These are phyloP conservation scores for Corythornis cristatus DNA, from an alignment of 2,113 vertebrate species.

Conservation along the genomic window DNA sequence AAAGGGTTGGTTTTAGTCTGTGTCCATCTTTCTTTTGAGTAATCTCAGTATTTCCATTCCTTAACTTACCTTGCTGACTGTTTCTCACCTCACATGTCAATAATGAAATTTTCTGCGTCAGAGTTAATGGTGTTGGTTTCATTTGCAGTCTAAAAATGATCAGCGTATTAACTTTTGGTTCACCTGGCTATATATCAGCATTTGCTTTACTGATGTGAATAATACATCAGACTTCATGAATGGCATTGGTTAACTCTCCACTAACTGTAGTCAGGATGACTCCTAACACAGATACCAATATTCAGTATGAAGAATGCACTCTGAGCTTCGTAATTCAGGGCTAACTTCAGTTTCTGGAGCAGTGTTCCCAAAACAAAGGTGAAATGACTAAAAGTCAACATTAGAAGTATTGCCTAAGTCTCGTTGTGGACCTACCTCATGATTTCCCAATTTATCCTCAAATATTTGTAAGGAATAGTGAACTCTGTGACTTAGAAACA, in stretches of 20 bases:
- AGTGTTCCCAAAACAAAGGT: not conserved
- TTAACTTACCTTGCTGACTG: not conserved
- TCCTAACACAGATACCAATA: not conserved
- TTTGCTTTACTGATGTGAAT: not conserved
- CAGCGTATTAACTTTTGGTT: not conserved
- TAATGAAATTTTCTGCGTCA: not conserved
- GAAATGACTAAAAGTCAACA: not conserved
- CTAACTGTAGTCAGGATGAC: not conserved
- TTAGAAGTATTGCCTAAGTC: not conserved
- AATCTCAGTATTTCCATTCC: not conserved
- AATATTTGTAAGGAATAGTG: slow-evolving; percentile 12
- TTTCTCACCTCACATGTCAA: not conserved
- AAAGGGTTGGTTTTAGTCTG: not conserved
- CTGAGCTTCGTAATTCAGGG: not conserved
- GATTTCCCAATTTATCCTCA: slow-evolving; percentile 15
- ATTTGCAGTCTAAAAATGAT: not conserved
- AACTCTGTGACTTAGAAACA: not conserved
- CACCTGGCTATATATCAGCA: not conserved
- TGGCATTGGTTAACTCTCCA: not conserved
- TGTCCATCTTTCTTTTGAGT: not conserved
- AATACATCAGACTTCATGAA: not conserved
- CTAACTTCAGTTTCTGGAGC: not conserved
- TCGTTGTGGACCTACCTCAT: not conserved
- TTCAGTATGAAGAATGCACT: not conserved
- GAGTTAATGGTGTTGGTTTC: not conserved